phyloP scores from a whole-genome alignment of 2,113 vertebrate species.

The Eira barbara region DNA sequence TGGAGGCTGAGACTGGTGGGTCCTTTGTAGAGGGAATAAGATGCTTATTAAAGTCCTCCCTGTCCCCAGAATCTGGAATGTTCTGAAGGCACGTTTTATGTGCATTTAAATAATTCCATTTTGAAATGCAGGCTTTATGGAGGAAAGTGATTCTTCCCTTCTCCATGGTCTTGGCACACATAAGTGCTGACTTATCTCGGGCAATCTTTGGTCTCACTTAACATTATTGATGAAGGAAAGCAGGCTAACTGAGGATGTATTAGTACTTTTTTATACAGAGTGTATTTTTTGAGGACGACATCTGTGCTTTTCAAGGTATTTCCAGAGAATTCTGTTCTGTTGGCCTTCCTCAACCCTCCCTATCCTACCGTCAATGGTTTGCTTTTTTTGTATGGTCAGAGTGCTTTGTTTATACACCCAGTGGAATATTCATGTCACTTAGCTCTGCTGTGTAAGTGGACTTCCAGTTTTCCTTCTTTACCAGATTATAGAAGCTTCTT shows the following conservation, averaged over 20 bases:
- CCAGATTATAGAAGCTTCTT: background rate
- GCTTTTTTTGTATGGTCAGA: background rate
- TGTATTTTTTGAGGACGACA: conserved; percentile 10
- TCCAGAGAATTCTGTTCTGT: background rate
- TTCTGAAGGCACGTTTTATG: background rate
- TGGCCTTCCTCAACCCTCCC: background rate
- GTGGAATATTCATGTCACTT: background rate
- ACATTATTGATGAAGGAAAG: conserved; percentile 44
- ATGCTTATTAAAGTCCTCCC: background rate
- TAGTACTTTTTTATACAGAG: background rate
- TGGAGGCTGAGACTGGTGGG: background rate
- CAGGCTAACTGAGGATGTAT: background rate
- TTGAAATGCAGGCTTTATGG: background rate
- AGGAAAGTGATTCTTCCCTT: conserved; percentile 28
- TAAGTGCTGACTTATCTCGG: conserved; percentile 40
- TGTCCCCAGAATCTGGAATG: conserved; percentile 4
- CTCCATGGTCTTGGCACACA: conserved; percentile 17
- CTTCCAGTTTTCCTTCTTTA: background rate
- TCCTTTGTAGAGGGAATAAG: background rate
- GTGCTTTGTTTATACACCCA: background rate
- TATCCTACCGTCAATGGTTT: background rate
- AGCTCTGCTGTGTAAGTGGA: background rate
- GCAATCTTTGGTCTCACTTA: conserved; percentile 26
- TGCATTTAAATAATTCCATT: conserved; percentile 21
- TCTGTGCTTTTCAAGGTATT: background rate